Conservation (phyloP, 2,888 invertebrate species). For the Synergus gifuensis region DNA sequence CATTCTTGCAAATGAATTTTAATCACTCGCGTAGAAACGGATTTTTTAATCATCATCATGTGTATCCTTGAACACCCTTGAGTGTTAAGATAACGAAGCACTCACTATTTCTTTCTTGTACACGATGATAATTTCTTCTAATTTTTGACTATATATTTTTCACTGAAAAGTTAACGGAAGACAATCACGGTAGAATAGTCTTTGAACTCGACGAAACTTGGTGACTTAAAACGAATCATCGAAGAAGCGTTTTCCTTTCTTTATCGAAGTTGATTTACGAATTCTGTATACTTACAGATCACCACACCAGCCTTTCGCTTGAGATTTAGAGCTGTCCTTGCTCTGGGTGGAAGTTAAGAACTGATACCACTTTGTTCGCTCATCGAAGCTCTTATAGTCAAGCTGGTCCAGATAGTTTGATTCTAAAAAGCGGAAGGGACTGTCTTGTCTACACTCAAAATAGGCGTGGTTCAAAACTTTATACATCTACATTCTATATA, state of each 20-base stretch:
- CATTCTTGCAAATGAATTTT: neutral
- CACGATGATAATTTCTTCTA: neutral
- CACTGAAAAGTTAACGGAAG: neutral
- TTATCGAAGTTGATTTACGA: neutral
- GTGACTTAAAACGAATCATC: neutral
- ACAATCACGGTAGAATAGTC: neutral
- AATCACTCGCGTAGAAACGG: neutral
- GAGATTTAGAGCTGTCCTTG: slow-evolving; percentile 68
- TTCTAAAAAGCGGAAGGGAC: slow-evolving; percentile 67
- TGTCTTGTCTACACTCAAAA: slow-evolving; percentile 49
- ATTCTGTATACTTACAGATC: slow-evolving; percentile 54
- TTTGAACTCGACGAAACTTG: slow-evolving; percentile 4
- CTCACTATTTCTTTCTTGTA: neutral
- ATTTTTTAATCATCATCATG: neutral
- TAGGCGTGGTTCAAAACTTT: slow-evolving; percentile 26
- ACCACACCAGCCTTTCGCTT: slow-evolving; percentile 46
- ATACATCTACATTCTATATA: neutral
- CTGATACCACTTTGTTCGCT: slow-evolving; percentile 71
- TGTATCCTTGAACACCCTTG: neutral
- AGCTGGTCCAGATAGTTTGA: slow-evolving; percentile 67
- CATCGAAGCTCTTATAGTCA: slow-evolving; percentile 74
- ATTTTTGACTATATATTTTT: neutral
- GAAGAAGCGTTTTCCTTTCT: slow-evolving; percentile 7
- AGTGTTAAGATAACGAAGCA: neutral
- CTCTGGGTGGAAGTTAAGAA: slow-evolving; percentile 71